Conservation (phyloP, 1,140 invertebrate species). For the Penaeus japonicus region DNA sequence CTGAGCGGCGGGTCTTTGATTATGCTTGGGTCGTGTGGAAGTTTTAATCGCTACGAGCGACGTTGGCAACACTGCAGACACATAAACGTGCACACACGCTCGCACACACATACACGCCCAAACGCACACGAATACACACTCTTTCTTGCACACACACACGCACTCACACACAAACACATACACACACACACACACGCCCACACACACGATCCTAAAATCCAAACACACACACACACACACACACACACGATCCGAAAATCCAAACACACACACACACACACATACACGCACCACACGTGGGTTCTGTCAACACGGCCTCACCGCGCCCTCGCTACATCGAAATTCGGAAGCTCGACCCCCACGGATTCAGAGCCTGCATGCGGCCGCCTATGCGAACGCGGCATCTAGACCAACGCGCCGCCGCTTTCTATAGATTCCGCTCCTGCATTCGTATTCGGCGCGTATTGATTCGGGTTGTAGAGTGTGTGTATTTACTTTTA, state of each 20-base stretch:
- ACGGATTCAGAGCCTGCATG: background rate
- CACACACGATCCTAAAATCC: too few relatives aligned
- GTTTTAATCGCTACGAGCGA: background rate
- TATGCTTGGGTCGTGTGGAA: background rate
- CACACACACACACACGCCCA: too few relatives aligned
- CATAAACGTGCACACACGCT: background rate
- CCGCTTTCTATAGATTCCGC: slow-evolving; percentile 35
- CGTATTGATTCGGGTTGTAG: slow-evolving; percentile 36
- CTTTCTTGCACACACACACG: too few relatives aligned
- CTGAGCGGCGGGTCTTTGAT: background rate
- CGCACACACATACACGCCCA: background rate
- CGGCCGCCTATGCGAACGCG: background rate
- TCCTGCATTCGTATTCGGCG: slow-evolving; percentile 29
- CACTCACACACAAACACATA: too few relatives aligned
- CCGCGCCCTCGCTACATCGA: too few relatives aligned
- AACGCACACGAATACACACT: background rate
- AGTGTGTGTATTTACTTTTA: slow-evolving; percentile 45
- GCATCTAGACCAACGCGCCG: background rate
- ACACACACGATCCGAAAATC: too few relatives aligned
- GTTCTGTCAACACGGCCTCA: too few relatives aligned
- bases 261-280: too few relatives aligned
- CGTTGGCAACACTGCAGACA: background rate
- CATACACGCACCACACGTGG: too few relatives aligned
- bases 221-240: too few relatives aligned
- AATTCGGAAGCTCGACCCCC: too few relatives aligned